Conservation (phyloP, 2,113 vertebrate genomes). For the Andinoacara biseriatus region DNA sequence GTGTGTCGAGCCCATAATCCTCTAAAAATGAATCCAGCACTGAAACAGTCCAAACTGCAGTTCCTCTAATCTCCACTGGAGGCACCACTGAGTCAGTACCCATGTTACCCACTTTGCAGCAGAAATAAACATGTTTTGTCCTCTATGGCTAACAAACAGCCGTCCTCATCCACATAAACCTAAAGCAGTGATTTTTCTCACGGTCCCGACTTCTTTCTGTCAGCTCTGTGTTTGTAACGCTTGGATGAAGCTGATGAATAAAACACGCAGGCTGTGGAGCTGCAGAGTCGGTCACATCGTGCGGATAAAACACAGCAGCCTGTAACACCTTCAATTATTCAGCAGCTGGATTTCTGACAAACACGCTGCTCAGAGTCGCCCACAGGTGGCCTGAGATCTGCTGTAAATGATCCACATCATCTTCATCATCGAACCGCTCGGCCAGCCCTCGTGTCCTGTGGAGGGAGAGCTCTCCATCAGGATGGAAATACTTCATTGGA, state of each 20-base stretch:
- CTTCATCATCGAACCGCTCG: neutral
- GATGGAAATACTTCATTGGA: neutral
- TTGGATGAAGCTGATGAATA: conserved; percentile 45
- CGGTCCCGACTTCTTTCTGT: neutral
- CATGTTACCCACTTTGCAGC: neutral
- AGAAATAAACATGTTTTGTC: neutral
- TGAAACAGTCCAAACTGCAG: neutral
- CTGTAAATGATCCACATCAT: neutral
- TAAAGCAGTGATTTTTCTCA: neutral
- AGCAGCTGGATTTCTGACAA: conserved; percentile 32
- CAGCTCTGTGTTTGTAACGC: conserved; percentile 13
- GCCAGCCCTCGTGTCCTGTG: accelerated
- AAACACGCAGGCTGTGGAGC: conserved; percentile 33
- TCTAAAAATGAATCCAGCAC: no score
- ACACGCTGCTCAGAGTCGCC: neutral
- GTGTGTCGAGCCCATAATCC: no score
- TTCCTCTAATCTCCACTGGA: neutral
- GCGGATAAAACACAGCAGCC: conserved; percentile 15
- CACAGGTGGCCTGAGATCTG: neutral
- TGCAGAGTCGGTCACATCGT: conserved; percentile 4
- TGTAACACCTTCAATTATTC: conserved; percentile 55
- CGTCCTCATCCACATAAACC: neutral
- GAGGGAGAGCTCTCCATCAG: neutral
- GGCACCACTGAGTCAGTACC: neutral
- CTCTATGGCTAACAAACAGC: no score